A percentile compares a stretch with the other conserved stretches of the same genome.
Conservation (phyloP, 2,113 vertebrate genomes). For the Antidorcas marsupialis region DNA sequence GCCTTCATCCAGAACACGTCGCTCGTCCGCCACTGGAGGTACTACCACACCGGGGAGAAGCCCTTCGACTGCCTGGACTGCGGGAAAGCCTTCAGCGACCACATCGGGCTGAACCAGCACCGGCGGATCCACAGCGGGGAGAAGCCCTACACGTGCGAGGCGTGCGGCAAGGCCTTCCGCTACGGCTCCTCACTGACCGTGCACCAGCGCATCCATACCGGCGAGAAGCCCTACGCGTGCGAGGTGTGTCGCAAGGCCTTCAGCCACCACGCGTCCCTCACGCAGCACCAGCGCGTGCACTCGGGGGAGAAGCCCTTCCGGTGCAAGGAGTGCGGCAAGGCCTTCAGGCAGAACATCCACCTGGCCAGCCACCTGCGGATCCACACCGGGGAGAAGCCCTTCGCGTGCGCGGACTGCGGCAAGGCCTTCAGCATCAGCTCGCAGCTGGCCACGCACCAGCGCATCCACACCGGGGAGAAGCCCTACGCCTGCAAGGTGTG, state of each 20-base stretch:
- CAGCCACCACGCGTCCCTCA: conserved; percentile 71
- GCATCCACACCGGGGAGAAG: conserved; percentile 74
- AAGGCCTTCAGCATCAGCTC: conserved; percentile 75
- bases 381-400: conserved; percentile 76
- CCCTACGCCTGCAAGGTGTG: conserved; percentile 64
- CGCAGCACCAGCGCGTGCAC: conserved; percentile 70
- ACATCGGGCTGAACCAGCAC: conserved; percentile 64
- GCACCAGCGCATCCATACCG: conserved; percentile 70
- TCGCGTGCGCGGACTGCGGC: conserved; percentile 67
- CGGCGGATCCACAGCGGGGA: conserved; percentile 66
- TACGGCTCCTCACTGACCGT: conserved; percentile 68
- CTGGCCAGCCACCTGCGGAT: conserved; percentile 72
- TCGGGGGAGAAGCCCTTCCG: conserved; percentile 73
- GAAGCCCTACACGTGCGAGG: conserved; percentile 57
- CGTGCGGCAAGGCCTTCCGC: conserved; percentile 61
- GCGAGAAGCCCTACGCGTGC: conserved; percentile 68
- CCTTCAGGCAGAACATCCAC: conserved; percentile 73
- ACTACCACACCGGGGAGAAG: conserved; percentile 57
- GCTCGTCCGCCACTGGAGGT: conserved; percentile 63
- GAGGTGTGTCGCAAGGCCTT: conserved; percentile 72
- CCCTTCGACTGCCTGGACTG: conserved; percentile 61
- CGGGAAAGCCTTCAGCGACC: conserved; percentile 71
- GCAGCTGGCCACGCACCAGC: conserved; percentile 69
- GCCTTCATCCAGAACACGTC: conserved; percentile 70
- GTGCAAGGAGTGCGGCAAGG: conserved; percentile 74